Conservation (phyloP, 2,797 vertebrate genomes). For the Thunnus albacares region DNA sequence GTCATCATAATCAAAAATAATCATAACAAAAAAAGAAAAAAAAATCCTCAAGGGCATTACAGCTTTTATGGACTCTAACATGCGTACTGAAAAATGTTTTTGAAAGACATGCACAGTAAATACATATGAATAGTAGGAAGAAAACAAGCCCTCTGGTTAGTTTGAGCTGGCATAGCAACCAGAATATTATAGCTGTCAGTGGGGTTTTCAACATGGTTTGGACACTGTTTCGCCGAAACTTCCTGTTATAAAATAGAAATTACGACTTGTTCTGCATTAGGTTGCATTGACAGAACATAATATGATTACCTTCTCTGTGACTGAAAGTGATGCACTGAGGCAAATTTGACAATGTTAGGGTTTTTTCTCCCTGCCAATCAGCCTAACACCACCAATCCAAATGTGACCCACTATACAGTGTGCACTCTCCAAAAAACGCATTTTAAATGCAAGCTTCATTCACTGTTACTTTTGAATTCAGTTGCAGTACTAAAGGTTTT, state of each 20-base stretch:
- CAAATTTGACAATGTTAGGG: slow-evolving; percentile 2
- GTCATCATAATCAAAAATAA: slow-evolving; percentile 7
- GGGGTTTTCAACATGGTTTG: slow-evolving; percentile 2
- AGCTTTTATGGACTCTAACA: slow-evolving; percentile 12
- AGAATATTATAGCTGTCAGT: slow-evolving; percentile 15
- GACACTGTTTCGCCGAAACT: background rate
- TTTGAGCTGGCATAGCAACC: background rate
- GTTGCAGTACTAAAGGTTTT: too few relatives aligned
- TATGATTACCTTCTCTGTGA: slow-evolving; percentile 1
- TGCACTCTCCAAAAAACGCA: too few relatives aligned
- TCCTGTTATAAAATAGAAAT: background rate
- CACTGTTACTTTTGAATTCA: background rate
- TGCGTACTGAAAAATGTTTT: background rate
- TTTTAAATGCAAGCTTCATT: background rate
- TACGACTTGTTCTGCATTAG: slow-evolving; percentile 3
- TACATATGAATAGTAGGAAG: slow-evolving; percentile 6
- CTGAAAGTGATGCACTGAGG: background rate
- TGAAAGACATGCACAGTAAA: background rate
- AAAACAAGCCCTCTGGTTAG: slow-evolving; percentile 18
- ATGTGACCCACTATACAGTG: background rate
- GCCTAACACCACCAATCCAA: background rate
- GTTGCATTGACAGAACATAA: slow-evolving; percentile 8
- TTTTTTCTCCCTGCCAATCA: too few relatives aligned
- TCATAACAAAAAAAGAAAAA: background rate
- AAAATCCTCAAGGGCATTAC: slow-evolving; percentile 10